phyloP scores from a whole-genome alignment of 2,113 vertebrate species.

The Halcyon senegalensis region DNA sequence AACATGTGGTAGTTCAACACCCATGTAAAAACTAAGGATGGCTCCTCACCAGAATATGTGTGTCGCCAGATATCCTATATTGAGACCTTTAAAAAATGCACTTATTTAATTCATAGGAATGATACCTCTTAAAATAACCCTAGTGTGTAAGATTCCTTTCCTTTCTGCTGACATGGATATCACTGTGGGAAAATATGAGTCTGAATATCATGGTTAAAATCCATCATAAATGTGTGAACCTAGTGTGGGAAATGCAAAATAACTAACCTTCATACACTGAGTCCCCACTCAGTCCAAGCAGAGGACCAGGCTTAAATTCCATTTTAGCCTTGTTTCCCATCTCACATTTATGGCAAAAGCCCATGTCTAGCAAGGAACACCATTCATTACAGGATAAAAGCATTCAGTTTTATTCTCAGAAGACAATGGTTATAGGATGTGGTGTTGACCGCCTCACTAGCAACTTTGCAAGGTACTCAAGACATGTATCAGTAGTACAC shows the following conservation, averaged over 20 bases:
- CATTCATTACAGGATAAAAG: neutral
- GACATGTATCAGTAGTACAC: neutral
- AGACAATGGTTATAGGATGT: neutral
- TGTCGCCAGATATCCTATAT: neutral
- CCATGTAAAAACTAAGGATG: neutral
- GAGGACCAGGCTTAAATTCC: neutral
- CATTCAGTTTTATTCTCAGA: neutral
- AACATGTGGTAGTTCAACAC: neutral
- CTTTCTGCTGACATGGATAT: neutral
- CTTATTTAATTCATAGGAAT: constrained; percentile 1
- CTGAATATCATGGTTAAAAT: neutral
- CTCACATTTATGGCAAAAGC: neutral
- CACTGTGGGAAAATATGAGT: neutral
- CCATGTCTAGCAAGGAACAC: neutral
- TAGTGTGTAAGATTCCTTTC: neutral
- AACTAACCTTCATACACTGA: neutral
- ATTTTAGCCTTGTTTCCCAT: neutral
- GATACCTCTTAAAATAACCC: neutral
- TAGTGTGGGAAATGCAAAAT: neutral
- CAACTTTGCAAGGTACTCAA: neutral
- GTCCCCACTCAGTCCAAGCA: neutral
- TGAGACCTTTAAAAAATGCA: neutral
- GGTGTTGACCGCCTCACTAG: neutral
- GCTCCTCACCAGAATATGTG: neutral
- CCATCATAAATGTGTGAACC: neutral